Base-by-base conservation (phyloP, 1,140 invertebrate genomes). In the Hypothenemus hampei region DNA sequence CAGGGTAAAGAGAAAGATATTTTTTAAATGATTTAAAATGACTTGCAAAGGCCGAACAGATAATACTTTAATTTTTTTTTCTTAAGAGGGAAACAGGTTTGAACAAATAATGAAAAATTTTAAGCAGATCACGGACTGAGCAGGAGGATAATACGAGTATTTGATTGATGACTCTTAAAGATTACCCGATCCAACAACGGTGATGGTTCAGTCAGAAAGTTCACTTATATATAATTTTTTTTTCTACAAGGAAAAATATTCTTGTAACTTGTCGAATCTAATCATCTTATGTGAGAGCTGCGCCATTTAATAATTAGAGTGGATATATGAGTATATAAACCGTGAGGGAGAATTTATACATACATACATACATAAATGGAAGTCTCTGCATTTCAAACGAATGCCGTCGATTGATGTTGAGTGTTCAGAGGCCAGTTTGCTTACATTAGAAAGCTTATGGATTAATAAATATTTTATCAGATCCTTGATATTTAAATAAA, bases 221-320 rank as follows among this genome's bases (percentile, higher is more conserved):
- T 8, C 8, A 31, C 8, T 13, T 13, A 31, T 37, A 37, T 37
- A 37, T 13, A 37, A 16, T 15, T 23, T 37, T 37, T 13, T 37
- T 37, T 37, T 15, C 3, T 13, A 37, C 18, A 8, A 8, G 0
- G 40, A 2, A n/a, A n/a, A 13, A 10, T 43, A n/a, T 43, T 18
- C 7, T 0, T 7, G 18, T n/a, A 43, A 31, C n/a, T n/a, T n/a
- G 37, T 37, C 35, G 35, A 37, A 40, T 19, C 37, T 63, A 60
- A 63, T 63, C 61, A 63, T 63, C 61, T 63, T 60, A 66, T 60
- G 47, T 58, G 36, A 39, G 44, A 45, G 37, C 16, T 49, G 53
- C n/a, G 64, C 65, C 64, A 67, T 66, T 67, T 69, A 69, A 65
- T 67, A 69, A 69, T 69, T 69, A 67, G 59, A 67, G 59, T 69